phyloP scores from a whole-genome alignment of 2,113 vertebrate genomes.

The Verasper variegatus region DNA sequence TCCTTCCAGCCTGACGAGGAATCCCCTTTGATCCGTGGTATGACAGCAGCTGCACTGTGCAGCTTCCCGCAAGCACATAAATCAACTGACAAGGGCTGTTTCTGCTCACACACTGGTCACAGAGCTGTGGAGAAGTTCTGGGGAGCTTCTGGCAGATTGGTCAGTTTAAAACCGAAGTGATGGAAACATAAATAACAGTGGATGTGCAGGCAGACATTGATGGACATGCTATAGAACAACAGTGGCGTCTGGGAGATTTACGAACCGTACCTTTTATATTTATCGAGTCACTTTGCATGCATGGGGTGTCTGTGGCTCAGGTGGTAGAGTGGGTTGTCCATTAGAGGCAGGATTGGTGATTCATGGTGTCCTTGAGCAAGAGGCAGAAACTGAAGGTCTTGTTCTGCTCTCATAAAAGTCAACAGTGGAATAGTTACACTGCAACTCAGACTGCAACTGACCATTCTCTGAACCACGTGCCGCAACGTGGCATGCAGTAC shows the following conservation, averaged over 20 bases:
- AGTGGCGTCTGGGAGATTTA: slow-evolving; percentile 22
- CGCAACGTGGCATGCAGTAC: background rate
- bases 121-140: slow-evolving; percentile 33
- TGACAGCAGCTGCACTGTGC: slow-evolving; percentile 69
- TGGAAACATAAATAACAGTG: slow-evolving; percentile 37
- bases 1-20: slow-evolving; percentile 50
- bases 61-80: slow-evolving; percentile 52
- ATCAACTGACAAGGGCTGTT: slow-evolving; percentile 47
- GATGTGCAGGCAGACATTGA: background rate
- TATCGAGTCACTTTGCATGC: slow-evolving; percentile 6
- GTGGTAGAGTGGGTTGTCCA: slow-evolving; percentile 6
- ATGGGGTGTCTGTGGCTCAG: slow-evolving; percentile 22
- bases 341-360: slow-evolving; percentile 9
- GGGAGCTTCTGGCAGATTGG: background rate
- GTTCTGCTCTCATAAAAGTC: background rate
- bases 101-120: slow-evolving; percentile 3
- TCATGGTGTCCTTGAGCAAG: slow-evolving; percentile 26
- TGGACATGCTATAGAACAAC: background rate
- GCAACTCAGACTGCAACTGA: background rate
- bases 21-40: slow-evolving; percentile 64
- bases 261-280: slow-evolving; percentile 7
- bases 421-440: background rate
- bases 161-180: slow-evolving; percentile 23
- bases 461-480: background rate
- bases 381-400: slow-evolving; percentile 4